Base-by-base conservation (phyloP, 1,140 invertebrate genomes). In the Ceratosolen solmsi region DNA sequence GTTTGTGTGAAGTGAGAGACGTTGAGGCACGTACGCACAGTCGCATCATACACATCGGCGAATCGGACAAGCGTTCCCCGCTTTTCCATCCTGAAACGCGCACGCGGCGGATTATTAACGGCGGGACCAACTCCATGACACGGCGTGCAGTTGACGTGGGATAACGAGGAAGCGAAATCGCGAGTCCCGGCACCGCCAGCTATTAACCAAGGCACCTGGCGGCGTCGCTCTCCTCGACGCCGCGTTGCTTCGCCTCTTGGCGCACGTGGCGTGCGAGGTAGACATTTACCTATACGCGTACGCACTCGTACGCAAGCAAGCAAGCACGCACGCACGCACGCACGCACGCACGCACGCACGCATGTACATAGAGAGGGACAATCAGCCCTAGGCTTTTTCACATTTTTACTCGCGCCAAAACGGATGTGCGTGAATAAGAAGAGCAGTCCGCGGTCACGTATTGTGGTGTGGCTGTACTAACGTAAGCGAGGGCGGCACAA, bases 1-100 rank as follows among this genome's bases (percentile, higher is more conserved):
- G 15, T 25, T 36, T 25, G 65, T 33, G 46, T 76, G 30, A 33
- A 30, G 75, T 33, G 46, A 36, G 60, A 60, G 60, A 70, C 63
- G 63, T 68, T 2, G 27, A 38, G 63, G 63, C 63, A 68, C 63
- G 63, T 68, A 68, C 63, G 63, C 63, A 74, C 54, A 76, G 74
- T 41, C 74, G 33, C 27, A 46, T 77, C 13, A 38, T 13, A 38
- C 63, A 68, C 20, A 54, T 22, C 33, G 36, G 38, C 63, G 63
- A 38, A 68, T 68, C 17, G 33, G 1, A 68, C 63, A 22, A 7
- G 33, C 25, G 20, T 20, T 38, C 17, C 33, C 30, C 11, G 13
- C 17, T 38, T 22, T 54, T 54, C 51, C 51, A 11, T 54, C 51
- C 13, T 3, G 51, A 54, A 22, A 4, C 63, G 63, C 20, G 25